Evolutionary conservation across 1,140 invertebrate species (phyloP).

Genomic region (Lamellibrachia luymesi): DNA sequence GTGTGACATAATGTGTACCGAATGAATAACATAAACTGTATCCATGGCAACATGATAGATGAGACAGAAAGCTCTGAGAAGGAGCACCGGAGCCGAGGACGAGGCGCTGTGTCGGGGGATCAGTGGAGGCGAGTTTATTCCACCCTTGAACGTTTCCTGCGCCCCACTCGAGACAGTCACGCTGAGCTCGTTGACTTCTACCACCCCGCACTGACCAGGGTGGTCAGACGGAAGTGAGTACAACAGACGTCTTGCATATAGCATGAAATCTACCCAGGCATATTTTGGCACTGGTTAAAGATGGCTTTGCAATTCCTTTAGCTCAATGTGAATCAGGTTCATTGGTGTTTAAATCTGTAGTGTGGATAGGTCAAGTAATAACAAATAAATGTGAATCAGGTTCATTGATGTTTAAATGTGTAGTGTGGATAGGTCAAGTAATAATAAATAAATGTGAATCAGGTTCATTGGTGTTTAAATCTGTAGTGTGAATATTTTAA

Average conservation of each 20-base stretch:
- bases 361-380: too few relatives aligned
- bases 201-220: slow-evolving; percentile 52
- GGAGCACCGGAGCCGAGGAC: background rate
- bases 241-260: background rate
- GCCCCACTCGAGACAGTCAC: slow-evolving; percentile 48
- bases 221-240: slow-evolving; percentile 47
- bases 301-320: too few relatives aligned
- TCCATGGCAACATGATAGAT: background rate
- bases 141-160: slow-evolving; percentile 44
- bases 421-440: too few relatives aligned
- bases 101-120: background rate
- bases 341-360: too few relatives aligned
- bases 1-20: background rate
- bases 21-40: background rate
- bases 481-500: too few relatives aligned
- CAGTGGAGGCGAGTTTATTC: slow-evolving; percentile 43
- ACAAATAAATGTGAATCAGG: too few relatives aligned
- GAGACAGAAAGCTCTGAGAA: slow-evolving; percentile 20
- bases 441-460: too few relatives aligned
- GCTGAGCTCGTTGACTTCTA: slow-evolving; percentile 52
- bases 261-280: too few relatives aligned
- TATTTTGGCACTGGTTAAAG: too few relatives aligned
- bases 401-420: too few relatives aligned
- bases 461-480: too few relatives aligned
- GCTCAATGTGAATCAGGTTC: too few relatives aligned